Base-by-base conservation (phyloP, 2,797 vertebrate genomes). In the Philypnodon macrostomus region DNA sequence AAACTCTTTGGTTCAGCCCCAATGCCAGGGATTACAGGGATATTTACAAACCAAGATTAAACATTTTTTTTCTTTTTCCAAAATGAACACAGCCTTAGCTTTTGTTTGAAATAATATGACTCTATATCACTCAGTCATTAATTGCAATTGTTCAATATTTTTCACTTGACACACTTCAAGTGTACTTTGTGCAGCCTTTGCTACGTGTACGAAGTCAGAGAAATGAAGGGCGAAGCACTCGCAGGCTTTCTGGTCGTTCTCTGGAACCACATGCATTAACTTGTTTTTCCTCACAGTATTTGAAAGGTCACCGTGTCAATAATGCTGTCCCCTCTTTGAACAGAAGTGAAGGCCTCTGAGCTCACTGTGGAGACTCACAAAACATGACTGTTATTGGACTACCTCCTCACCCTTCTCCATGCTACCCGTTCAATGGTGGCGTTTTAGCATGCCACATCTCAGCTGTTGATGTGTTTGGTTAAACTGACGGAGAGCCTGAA, bases 371-470 rank as follows among this genome's bases (percentile, higher is more conserved):
- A 70, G 47, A 42, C 52, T 60, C 47, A 40, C 35, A 64, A 47
- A 48, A 56, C 42, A 67, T 52, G 76, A 83, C 82, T 79, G 78
- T 81, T 83, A 68, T 49, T 46, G 73, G 75, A 80, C 78, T 79
- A 78, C 78, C 72, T 81, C 77, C 81, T 69, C 72, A 69, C 36
- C 59, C 61, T 58, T 58, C 33, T 48, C 39, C 50, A 57, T 56
- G 56, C 59, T 57, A 54, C 35, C 36, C 48, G 46, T 66, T 12
- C n/a, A 14, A 15, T 4, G 26, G 47, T 42, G 23, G 53, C 29
- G 55, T 53, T 32, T 31, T 24, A 56, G 49, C 57, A 33, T 30
- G 70, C 34, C 64, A 53, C 39, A 60, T 72, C 62, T 63, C 70
- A 53, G 53, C 69, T 46, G 16, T 9, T 33, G 49, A 18, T 57